Evolutionary conservation across 2,797 vertebrate species (phyloP).

Genomic region (Kryptolebias ocellatus): DNA sequence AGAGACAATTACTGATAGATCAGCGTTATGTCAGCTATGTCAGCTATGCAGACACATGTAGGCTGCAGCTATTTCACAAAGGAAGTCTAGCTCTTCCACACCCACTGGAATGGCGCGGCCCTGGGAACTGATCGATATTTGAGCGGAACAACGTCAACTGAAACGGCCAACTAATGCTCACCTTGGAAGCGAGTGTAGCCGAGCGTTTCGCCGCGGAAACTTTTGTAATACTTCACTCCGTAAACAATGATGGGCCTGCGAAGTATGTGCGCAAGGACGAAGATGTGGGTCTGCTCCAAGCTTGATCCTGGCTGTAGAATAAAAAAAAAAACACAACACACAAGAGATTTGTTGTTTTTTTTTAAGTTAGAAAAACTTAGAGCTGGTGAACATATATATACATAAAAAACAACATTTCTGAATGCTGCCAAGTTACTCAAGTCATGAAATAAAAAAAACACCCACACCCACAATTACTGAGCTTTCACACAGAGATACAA

Average conservation of each 20-base stretch:
- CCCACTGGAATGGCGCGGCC: slow-evolving; percentile 10
- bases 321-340: slow-evolving; percentile 45
- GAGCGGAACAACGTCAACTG: not conserved
- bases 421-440: slow-evolving; percentile 22
- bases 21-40: slow-evolving; percentile 56
- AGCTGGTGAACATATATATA: not conserved
- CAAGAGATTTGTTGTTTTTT: not conserved
- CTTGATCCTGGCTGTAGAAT: slow-evolving; percentile 92
- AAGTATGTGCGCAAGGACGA: slow-evolving; percentile 98
- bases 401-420: slow-evolving; percentile 16
- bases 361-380: not conserved
- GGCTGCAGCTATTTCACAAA: slow-evolving; percentile 45
- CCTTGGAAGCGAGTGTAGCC: slow-evolving; percentile 99
- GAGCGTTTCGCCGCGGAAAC: slow-evolving; percentile 97
- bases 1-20: slow-evolving; percentile 46
- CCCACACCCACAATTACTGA: slow-evolving; percentile 24
- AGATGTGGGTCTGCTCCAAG: slow-evolving; percentile 98
- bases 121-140: not conserved
- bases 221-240: slow-evolving; percentile 99
- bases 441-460: slow-evolving; percentile 17
- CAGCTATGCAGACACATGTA: slow-evolving; percentile 59
- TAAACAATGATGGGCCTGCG: slow-evolving; percentile 98
- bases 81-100: slow-evolving; percentile 35
- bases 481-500: slow-evolving; percentile 47
- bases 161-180: slow-evolving; percentile 68